A percentile compares a stretch with the other conserved stretches of the same genome.
phyloP scores from a whole-genome alignment of 2,797 vertebrate genomes.

The Buphagus erythrorhynchus region DNA sequence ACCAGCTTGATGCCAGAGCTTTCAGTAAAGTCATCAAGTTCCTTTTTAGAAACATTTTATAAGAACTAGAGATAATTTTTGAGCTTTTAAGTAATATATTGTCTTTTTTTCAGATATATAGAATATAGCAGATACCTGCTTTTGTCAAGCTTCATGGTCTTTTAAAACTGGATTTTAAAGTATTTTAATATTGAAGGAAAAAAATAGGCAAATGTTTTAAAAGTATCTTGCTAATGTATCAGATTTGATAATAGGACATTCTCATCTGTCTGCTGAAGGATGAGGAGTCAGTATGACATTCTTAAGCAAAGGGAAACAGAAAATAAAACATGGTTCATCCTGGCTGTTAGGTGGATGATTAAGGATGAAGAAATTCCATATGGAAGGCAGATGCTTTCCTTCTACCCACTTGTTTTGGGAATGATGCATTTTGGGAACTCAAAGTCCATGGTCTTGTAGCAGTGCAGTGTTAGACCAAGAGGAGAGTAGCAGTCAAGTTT shows the following conservation, averaged over 20 bases:
- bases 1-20: constrained; percentile 29
- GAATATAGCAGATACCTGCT: background rate
- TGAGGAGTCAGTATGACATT: constrained; percentile 19
- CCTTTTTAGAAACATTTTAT: constrained; percentile 39
- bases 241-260: background rate
- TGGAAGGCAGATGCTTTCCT: constrained; percentile 41
- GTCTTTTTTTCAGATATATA: background rate
- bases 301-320: constrained; percentile 3
- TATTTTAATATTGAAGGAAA: background rate
- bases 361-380: constrained; percentile 3
- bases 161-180: background rate
- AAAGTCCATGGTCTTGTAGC: background rate
- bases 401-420: background rate
- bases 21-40: constrained; percentile 29
- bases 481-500: background rate
- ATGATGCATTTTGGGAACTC: background rate
- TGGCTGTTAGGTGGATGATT: constrained; percentile 15
- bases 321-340: constrained; percentile 40
- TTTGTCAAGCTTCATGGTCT: background rate
- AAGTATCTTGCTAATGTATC: background rate
- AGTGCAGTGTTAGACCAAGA: background rate
- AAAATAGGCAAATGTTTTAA: background rate
- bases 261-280: background rate
- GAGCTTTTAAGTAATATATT: background rate
- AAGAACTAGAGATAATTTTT: constrained; percentile 7